Evolutionary conservation across 2,797 vertebrate species (phyloP).

Genomic region (Tiaroga cobitis): DNA sequence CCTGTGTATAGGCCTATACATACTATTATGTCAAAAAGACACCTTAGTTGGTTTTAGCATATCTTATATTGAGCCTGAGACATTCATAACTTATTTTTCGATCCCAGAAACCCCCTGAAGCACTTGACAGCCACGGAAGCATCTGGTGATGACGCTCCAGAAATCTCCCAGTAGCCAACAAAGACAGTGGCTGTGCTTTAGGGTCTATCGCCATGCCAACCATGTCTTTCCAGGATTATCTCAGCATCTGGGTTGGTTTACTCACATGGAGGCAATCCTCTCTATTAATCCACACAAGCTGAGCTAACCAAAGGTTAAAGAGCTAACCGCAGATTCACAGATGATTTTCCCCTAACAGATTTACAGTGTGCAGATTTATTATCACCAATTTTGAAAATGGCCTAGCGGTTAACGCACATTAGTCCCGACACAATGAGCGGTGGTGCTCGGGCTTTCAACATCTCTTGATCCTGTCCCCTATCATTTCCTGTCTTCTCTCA

Average conservation of each 20-base stretch:
- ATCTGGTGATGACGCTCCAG: conserved; percentile 65
- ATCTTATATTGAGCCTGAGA: conserved; percentile 58
- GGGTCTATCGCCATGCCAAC: conserved; percentile 54
- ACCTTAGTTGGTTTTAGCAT: conserved; percentile 33
- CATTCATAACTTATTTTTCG: conserved; percentile 19
- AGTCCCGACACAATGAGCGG: neutral
- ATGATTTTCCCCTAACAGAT: neutral
- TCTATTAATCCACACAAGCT: conserved; percentile 43
- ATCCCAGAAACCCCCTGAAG: conserved; percentile 58
- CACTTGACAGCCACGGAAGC: conserved; percentile 65
- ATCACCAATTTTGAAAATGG: neutral
- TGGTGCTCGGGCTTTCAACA: neutral
- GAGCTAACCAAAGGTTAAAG: conserved; percentile 43
- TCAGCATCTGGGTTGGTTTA: conserved; percentile 62
- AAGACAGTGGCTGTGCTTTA: conserved; percentile 56
- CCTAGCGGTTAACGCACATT: neutral
- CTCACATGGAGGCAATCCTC: conserved; percentile 57
- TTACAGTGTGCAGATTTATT: neutral
- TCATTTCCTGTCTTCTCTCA: neutral
- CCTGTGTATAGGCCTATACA: no score
- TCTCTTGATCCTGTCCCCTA: neutral
- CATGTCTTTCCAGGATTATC: conserved; percentile 65
- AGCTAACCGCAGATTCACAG: conserved; percentile 17
- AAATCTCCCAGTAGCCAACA: conserved; percentile 68
- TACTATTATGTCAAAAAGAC: neutral